These are phyloP conservation scores for Drosophila picticornis DNA, from an alignment of 2,888 invertebrate genomes.

Conservation along the genomic window DNA sequence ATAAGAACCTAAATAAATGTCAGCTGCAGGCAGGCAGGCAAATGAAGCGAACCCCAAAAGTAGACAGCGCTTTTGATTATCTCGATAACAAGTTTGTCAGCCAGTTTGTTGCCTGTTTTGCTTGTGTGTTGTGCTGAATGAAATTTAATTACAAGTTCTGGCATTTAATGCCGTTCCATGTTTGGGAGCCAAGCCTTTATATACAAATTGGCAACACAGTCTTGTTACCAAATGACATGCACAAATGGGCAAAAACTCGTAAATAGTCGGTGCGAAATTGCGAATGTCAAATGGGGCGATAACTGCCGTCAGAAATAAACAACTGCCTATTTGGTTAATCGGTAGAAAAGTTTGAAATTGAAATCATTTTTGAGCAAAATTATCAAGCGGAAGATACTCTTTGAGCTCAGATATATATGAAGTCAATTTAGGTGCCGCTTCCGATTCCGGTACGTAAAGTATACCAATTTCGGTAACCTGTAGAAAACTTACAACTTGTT, in stretches of 20 bases:
- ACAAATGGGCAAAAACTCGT: conserved; percentile 35
- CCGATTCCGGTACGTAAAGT: background rate
- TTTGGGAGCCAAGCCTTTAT: conserved; percentile 34
- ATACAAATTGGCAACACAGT: conserved; percentile 37
- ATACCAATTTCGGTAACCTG: background rate
- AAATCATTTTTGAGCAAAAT: background rate
- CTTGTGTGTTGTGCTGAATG: conserved; percentile 30
- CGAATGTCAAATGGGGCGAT: conserved; percentile 10
- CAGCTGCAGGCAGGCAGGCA: conserved; percentile 7
- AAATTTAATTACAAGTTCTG: conserved; percentile 69
- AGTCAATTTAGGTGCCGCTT: background rate
- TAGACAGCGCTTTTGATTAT: conserved; percentile 37
- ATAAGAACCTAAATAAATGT: background rate
- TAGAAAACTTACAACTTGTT: background rate
- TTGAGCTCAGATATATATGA: background rate
- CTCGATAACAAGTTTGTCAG: conserved; percentile 47
- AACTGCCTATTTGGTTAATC: conserved; percentile 1
- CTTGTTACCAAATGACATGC: conserved; percentile 38
- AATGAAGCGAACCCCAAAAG: conserved; percentile 44
- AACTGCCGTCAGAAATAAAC: background rate
- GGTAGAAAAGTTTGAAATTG: conserved; percentile 8
- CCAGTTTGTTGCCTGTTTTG: conserved; percentile 18
- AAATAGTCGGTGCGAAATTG: conserved; percentile 21
- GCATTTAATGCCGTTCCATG: conserved; percentile 50
- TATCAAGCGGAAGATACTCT: background rate